Conservation (phyloP, 92 coral and sea anemone genomes). For the Epizoanthus illoricatus region DNA sequence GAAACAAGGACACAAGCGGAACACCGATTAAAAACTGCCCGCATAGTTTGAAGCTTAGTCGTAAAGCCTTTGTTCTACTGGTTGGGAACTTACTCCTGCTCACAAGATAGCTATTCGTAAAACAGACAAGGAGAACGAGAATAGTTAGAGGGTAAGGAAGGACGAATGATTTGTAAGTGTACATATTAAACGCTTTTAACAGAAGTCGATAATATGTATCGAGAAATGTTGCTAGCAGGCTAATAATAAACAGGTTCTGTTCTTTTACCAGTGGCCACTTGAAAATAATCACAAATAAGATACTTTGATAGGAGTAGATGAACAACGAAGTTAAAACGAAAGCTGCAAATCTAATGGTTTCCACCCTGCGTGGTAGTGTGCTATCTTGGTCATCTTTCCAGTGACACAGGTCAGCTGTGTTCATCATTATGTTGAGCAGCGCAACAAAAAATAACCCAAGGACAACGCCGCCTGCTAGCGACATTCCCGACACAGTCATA, state of each 20-base stretch:
- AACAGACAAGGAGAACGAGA: background rate
- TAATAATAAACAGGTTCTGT: background rate
- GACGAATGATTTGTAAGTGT: background rate
- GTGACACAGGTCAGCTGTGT: background rate
- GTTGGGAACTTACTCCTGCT: background rate
- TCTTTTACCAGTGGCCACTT: no score
- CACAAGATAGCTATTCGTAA: background rate
- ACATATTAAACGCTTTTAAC: constrained; percentile 7
- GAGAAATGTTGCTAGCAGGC: constrained; percentile 25
- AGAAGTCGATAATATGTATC: constrained; percentile 39
- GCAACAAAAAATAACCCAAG: no score
- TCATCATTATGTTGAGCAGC: background rate
- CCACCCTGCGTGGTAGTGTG: background rate
- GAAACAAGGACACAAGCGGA: background rate
- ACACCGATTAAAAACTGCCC: constrained; percentile 11
- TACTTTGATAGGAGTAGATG: constrained; percentile 37
- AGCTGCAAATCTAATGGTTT: background rate
- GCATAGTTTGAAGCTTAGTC: constrained; percentile 32
- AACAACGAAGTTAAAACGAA: background rate
- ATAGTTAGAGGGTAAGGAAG: constrained; percentile 31
- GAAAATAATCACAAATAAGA: constrained; percentile 6
- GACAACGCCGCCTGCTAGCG: no score
- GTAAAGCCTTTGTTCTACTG: background rate
- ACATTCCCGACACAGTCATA: no score
- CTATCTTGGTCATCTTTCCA: background rate